Base-by-base conservation (phyloP, 2,113 vertebrate species). In the Misgurnus anguillicaudatus region DNA sequence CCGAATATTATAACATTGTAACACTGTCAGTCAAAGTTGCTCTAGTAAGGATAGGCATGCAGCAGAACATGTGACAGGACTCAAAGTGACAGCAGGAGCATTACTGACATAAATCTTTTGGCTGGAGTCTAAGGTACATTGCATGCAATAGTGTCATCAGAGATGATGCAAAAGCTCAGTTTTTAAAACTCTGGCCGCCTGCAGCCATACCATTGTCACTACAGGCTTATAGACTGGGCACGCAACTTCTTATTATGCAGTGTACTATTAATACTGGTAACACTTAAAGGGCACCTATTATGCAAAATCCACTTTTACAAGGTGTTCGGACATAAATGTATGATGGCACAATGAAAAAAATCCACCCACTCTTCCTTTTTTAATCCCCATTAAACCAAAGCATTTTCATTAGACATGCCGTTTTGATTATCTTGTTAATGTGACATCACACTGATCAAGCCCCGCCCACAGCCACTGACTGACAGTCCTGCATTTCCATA, bases 1-100 rank as follows among this genome's bases (percentile, higher is more conserved):
- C 58, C 31, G 55, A 78, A 83, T 75, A 82, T 77, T 75, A 86
- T 72, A 83, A 82, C 84, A 83, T 77, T 64, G 85, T 75, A 86
- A 84, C 85, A 85, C 36, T 82, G 80, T 83, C 82, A 80, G 72
- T 77, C 80, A 77, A 51, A 42, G 75, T 57, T 68, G 31, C 65
- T 55, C 62, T 69, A 70, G 24, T 41, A 66, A 67, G 57, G 63
- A 45, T 64, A 81, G 77, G 81, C 81, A 67, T 72, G 75, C 42
- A 68, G 76, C 31, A 53, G 51, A 80, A 78, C 57, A 41, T 77
- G 80, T 82, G 58, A 79, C 57, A 81, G 61, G 71, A 42, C 62
- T 68, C 58, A 38, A 13, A 69, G 68, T n/a, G 71, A 31, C 58
- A 75, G 72, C 60, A 67, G 77, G 62, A 67, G 47, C 31, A 60